Evolutionary conservation across 2,888 invertebrate species (phyloP).

Genomic region (Orthosia incerta): DNA sequence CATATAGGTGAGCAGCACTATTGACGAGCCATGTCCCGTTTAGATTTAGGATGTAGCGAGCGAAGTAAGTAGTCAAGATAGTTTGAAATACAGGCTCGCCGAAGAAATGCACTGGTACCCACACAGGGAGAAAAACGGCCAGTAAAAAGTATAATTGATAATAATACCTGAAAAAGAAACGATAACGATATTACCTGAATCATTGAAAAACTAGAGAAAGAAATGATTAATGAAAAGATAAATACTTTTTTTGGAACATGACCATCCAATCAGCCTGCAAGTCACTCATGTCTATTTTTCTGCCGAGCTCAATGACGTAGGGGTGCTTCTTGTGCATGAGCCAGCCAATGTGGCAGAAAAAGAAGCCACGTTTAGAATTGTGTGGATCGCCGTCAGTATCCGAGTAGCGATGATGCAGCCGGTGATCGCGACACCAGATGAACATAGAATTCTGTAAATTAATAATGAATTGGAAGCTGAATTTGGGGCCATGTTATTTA

Average conservation of each 20-base stretch:
- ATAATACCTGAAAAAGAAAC: slow-evolving; percentile 92
- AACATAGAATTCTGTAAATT: slow-evolving; percentile 93
- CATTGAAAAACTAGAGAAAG: not conserved
- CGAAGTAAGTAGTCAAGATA: slow-evolving; percentile 91
- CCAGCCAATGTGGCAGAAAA: slow-evolving; percentile 97
- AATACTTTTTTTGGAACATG: slow-evolving; percentile 94
- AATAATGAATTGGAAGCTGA: not conserved
- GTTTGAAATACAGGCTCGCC: slow-evolving; percentile 92
- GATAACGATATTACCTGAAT: not conserved
- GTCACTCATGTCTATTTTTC: slow-evolving; percentile 94
- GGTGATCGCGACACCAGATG: slow-evolving; percentile 95
- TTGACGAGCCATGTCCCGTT: slow-evolving; percentile 96
- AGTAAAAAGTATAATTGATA: slow-evolving; percentile 90
- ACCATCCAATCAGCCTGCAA: slow-evolving; percentile 93
- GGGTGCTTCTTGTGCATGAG: slow-evolving; percentile 95
- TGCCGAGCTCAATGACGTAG: slow-evolving; percentile 92
- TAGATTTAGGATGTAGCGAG: slow-evolving; percentile 92
- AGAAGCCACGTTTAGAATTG: slow-evolving; percentile 95
- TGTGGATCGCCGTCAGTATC: slow-evolving; percentile 94
- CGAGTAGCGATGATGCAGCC: slow-evolving; percentile 95
- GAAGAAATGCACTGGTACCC: slow-evolving; percentile 93
- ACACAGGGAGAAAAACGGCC: slow-evolving; percentile 92
- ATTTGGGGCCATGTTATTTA: not conserved
- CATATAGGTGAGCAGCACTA: slow-evolving; percentile 95
- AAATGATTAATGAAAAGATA: not conserved